Percentiles rank a stretch among this genome's conserved stretches.
phyloP scores from a whole-genome alignment of 2,113 vertebrate genomes.

The Echinops telfairi region DNA sequence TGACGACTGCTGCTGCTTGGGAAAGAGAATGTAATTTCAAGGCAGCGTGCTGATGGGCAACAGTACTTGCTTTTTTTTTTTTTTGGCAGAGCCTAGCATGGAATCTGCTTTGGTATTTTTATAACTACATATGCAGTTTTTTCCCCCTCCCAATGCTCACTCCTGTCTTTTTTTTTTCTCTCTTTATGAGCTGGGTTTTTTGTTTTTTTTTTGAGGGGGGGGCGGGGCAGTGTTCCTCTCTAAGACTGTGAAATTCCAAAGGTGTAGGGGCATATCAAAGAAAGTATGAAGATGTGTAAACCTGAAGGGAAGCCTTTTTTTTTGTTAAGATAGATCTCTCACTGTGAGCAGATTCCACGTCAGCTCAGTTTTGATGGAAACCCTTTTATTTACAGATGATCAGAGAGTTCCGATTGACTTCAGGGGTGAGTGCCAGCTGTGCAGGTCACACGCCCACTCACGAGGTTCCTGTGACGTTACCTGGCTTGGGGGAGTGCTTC shows the following conservation, averaged over 20 bases:
- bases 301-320: slow-evolving; percentile 59
- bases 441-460: not conserved
- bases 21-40: slow-evolving; percentile 58
- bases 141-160: not conserved
- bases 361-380: slow-evolving; percentile 78
- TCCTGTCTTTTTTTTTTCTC: not conserved
- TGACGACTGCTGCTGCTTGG: slow-evolving; percentile 69
- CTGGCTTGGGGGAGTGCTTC: slow-evolving; percentile 4
- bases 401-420: slow-evolving; percentile 6
- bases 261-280: not conserved
- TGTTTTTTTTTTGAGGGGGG: slow-evolving; percentile 24
- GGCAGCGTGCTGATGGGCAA: slow-evolving; percentile 67
- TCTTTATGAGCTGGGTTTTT: not conserved
- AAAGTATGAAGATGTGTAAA: not conserved
- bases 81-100: slow-evolving; percentile 69
- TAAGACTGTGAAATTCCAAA: slow-evolving; percentile 33
- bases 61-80: slow-evolving; percentile 69
- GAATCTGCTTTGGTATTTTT: slow-evolving; percentile 78
- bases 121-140: slow-evolving; percentile 59
- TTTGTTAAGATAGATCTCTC: slow-evolving; percentile 42
- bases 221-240: not conserved
- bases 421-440: not conserved
- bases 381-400: slow-evolving; percentile 44
- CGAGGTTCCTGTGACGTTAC: not conserved
- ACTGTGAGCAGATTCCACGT: slow-evolving; percentile 26